Conservation (phyloP, 2,888 invertebrate species). For the Seira ritae region DNA sequence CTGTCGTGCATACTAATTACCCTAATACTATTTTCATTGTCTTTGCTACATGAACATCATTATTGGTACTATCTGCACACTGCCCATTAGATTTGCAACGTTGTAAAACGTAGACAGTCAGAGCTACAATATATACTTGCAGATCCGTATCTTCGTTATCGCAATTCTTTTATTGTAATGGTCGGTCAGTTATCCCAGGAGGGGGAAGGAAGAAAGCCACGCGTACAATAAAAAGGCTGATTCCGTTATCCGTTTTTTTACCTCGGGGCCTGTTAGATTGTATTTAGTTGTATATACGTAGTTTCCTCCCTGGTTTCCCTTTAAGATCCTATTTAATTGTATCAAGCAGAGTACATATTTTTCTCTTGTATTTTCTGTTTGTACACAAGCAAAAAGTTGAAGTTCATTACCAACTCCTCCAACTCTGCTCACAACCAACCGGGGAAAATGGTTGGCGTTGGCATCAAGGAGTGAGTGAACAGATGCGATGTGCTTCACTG, state of each 20-base stretch:
- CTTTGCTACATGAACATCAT: no score
- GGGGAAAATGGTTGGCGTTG: constrained; percentile 1
- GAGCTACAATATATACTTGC: background rate
- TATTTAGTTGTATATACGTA: no score
- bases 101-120: no score
- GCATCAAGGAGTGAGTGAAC: background rate
- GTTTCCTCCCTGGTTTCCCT: constrained; percentile 27
- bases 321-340: background rate
- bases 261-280: no score
- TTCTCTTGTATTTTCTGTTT: background rate
- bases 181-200: constrained; percentile 37
- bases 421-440: no score
- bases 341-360: background rate
- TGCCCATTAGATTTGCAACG: background rate
- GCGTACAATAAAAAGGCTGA: constrained; percentile 11
- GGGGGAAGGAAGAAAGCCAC: background rate
- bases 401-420: constrained; percentile 29
- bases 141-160: background rate
- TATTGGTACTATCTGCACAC: constrained; percentile 12
- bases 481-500: constrained; percentile 11
- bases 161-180: constrained; percentile 40
- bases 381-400: constrained; percentile 7
- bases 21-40: constrained; percentile 6
- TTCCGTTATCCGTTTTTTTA: constrained; percentile 32
- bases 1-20: constrained; percentile 46